Percentiles rank a stretch among this genome's conserved stretches.
phyloP scores from a whole-genome alignment of 2,888 invertebrate genomes.

The Lasioglossum morio region DNA sequence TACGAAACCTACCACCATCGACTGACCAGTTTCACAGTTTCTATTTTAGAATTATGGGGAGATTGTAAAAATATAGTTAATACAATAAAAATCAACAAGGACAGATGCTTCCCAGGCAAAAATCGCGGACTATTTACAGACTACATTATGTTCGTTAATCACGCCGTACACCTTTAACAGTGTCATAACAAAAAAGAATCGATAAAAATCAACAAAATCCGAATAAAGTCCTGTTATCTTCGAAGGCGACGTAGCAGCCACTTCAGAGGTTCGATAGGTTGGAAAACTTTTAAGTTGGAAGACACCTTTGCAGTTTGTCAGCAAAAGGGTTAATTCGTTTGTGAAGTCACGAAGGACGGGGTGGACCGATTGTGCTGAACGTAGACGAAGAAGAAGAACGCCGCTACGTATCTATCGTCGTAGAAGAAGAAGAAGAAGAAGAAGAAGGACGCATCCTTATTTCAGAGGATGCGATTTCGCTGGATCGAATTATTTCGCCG shows the following conservation, averaged over 20 bases:
- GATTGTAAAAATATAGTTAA: too few relatives aligned
- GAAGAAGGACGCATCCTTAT: background rate
- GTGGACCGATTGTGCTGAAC: background rate
- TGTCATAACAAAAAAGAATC: slow-evolving; percentile 63
- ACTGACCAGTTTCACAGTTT: too few relatives aligned
- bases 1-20: too few relatives aligned
- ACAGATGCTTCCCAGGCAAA: slow-evolving; percentile 77
- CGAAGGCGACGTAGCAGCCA: background rate
- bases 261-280: background rate
- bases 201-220: background rate
- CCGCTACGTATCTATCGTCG: background rate
- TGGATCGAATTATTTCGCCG: slow-evolving; percentile 1
- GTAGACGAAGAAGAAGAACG: background rate
- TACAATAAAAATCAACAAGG: background rate
- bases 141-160: slow-evolving; percentile 72
- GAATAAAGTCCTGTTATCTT: background rate
- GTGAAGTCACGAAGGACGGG: background rate
- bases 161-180: slow-evolving; percentile 60
- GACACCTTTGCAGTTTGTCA: background rate
- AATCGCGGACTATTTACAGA: slow-evolving; percentile 72
- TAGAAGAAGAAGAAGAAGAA: background rate
- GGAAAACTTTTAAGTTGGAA: background rate
- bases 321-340: background rate
- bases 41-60: too few relatives aligned
- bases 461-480: background rate